Base-by-base conservation (phyloP, 2,797 vertebrate species). In the Intellagama lesueurii region DNA sequence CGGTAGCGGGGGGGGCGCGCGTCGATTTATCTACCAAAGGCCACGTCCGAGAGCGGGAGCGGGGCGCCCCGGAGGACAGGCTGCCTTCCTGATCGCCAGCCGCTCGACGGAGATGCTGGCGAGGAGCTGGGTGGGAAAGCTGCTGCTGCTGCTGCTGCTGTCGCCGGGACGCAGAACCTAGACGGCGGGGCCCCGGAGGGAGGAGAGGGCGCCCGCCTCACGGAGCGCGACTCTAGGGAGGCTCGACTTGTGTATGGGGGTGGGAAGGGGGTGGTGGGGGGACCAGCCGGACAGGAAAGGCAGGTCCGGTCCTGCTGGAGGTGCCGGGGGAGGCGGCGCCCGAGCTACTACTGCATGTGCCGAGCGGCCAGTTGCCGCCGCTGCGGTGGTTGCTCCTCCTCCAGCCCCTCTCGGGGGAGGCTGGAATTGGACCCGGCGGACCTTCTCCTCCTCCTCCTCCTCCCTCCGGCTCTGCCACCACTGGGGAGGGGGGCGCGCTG, bases 261-360 rank as follows among this genome's bases (percentile, higher is more conserved):
- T 47, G 24, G 12, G 30, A 19, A 26, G n/a, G 16, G 52, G 26
- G 30, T 17, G 40, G 30, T 19, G 9, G 11, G 30, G 17, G 2
- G 28, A n/a, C 17, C 69, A 68, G 83, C 47, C 22, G 70, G 88
- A 64, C 19, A 35, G 12, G 56, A 60, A 66, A 78, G 35, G 83
- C 76, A 81, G 24, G 88, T 64, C 44, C 19, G 60, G 5, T 64
- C 79, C 64, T 69, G 40, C 16, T 44, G 30, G 81, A 73, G 1
- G 22, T 26, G 64, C 30, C 60, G n/a, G 66, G 66, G 40, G 73
- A 70, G 80, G 81, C 64, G 64, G 70, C 79, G 72, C 44, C 32
- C 60, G n/a, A 30, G 73, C 44, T 1, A 26, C 75, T 1, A 16
- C 75, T 80, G 82, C 82, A 85, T 80, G 88, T 85, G 88, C 82